Conservation (phyloP, 1,140 invertebrate genomes). For the Pseudomyrmex flavicornis region DNA sequence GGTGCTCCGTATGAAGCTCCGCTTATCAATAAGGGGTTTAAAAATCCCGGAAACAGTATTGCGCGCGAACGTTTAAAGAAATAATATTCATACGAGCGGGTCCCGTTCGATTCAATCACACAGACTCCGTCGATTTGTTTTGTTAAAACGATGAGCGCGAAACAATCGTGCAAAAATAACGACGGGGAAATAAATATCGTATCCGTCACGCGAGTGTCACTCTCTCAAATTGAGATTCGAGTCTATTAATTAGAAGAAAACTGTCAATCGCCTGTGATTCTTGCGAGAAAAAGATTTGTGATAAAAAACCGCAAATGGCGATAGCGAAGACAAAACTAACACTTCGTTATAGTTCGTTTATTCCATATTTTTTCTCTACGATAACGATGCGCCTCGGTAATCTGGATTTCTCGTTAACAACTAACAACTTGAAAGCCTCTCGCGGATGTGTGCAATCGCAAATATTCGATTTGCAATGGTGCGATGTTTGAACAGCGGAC, state of each 20-base stretch:
- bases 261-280: too few relatives aligned
- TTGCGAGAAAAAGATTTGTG: too few relatives aligned
- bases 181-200: neutral
- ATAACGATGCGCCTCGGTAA: slow-evolving; percentile 41
- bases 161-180: neutral
- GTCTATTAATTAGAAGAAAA: too few relatives aligned
- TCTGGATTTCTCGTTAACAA: slow-evolving; percentile 38
- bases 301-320: neutral
- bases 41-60: neutral
- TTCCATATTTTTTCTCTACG: slow-evolving; percentile 21
- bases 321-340: neutral
- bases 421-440: slow-evolving; percentile 46
- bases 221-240: neutral
- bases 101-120: neutral
- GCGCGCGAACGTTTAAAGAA: too few relatives aligned
- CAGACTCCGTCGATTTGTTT: neutral
- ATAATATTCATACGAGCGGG: too few relatives aligned
- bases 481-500: slow-evolving; percentile 42
- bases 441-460: slow-evolving; percentile 42
- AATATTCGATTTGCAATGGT: slow-evolving; percentile 52
- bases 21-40: neutral
- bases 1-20: neutral
- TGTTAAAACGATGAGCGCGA: neutral
- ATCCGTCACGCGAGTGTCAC: neutral
- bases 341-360: slow-evolving; percentile 31